phyloP scores from a whole-genome alignment of 2,888 invertebrate genomes.

The Cryptosula pallasiana region DNA sequence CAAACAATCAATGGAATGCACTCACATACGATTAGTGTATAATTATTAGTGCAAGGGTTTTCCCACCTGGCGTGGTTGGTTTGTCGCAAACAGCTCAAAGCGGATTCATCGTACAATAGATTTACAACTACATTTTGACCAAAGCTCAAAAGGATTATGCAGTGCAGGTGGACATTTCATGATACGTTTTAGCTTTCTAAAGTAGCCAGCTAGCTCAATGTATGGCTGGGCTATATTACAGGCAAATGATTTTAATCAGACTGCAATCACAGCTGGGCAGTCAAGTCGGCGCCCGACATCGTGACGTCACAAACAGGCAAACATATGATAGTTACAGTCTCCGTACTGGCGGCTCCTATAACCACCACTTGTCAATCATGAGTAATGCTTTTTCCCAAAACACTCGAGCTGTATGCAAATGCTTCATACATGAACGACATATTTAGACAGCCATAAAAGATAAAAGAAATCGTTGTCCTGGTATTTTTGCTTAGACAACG shows the following conservation, averaged over 20 bases:
- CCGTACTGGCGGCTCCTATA: slow-evolving; percentile 21
- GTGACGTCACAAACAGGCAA: slow-evolving; percentile 22
- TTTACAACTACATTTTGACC: neutral
- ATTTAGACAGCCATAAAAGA: neutral
- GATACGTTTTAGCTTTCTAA: neutral
- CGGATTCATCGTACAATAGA: neutral
- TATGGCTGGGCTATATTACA: neutral
- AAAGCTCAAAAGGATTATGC: neutral
- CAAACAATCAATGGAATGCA: slow-evolving; percentile 19
- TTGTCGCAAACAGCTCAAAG: neutral
- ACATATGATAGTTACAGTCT: slow-evolving; percentile 16
- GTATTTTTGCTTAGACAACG: slow-evolving; percentile 13
- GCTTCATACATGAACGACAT: neutral
- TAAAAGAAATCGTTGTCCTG: no score
- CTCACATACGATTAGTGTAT: neutral
- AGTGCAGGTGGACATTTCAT: neutral
- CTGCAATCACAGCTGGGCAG: slow-evolving; percentile 18
- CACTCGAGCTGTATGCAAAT: slow-evolving; percentile 21
- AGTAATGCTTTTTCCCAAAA: slow-evolving; percentile 24
- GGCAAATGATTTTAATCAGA: neutral
- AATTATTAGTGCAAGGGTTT: slow-evolving; percentile 15
- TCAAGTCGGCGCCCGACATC: neutral
- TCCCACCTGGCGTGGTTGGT: slow-evolving; percentile 3
- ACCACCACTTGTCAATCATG: slow-evolving; percentile 4
- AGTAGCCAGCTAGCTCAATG: neutral